Evolutionary conservation across 2,113 vertebrate genomes (phyloP).

Genomic region (Dissostichus mawsoni): DNA sequence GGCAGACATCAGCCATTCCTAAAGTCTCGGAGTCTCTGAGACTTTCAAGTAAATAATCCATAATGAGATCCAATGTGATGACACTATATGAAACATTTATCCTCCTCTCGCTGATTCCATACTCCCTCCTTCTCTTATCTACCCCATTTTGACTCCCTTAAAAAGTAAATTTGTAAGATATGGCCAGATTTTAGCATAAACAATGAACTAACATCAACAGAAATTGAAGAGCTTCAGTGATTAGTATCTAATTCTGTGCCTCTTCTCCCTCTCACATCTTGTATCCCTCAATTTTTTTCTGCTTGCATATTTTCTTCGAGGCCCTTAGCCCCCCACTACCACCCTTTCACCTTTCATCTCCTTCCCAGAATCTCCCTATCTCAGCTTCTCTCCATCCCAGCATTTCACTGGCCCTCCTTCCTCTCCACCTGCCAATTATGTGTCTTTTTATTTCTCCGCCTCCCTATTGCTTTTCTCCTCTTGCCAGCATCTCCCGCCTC

Average conservation of each 20-base stretch:
- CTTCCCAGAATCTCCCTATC: constrained; percentile 8
- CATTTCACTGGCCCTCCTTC: constrained; percentile 9
- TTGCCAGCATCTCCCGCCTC: constrained; percentile 19
- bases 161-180: no score
- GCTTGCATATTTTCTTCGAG: background rate
- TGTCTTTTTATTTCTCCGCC: constrained; percentile 37
- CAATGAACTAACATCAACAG: no score
- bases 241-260: no score
- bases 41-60: background rate
- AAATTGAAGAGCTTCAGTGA: no score
- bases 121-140: background rate
- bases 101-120: background rate
- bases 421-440: constrained; percentile 40
- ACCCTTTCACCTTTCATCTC: constrained; percentile 19
- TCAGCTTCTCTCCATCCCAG: constrained; percentile 19
- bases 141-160: background rate
- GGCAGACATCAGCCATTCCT: background rate
- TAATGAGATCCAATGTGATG: background rate
- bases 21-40: background rate
- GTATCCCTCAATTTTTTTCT: background rate
- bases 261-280: background rate
- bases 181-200: no score
- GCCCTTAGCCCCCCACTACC: background rate
- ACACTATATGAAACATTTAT: no score
- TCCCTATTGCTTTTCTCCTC: constrained; percentile 17